Percentiles rank a stretch among this genome's conserved stretches.
Evolutionary conservation across 2,113 vertebrate genomes (phyloP).

Genomic region (Oryctolagus cuniculus): DNA sequence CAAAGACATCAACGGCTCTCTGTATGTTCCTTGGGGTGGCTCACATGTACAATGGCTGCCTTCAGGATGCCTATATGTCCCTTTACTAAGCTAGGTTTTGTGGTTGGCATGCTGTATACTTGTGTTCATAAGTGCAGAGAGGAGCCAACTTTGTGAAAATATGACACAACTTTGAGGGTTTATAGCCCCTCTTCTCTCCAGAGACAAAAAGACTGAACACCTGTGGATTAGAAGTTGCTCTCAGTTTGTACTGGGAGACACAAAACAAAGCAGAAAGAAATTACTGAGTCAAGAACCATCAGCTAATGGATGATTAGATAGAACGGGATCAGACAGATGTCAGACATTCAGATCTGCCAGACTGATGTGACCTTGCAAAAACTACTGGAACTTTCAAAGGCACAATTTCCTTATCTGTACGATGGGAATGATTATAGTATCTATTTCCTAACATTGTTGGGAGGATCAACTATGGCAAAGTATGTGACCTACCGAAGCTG

Average conservation of each 20-base stretch:
- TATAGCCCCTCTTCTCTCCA: neutral
- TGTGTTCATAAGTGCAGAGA: no score
- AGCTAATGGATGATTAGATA: neutral
- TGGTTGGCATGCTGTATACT: neutral
- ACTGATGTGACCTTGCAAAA: neutral
- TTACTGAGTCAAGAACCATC: neutral
- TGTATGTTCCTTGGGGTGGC: neutral
- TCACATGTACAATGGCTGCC: accelerated
- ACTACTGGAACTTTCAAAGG: neutral
- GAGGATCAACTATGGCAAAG: accelerated
- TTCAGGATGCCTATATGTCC: neutral
- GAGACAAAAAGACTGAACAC: neutral
- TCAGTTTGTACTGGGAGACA: neutral
- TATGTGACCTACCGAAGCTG: accelerated
- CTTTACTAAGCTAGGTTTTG: neutral
- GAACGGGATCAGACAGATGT: neutral
- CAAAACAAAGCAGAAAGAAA: neutral
- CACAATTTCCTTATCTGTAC: neutral
- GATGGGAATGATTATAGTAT: neutral
- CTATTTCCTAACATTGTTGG: neutral
- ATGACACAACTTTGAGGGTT: neutral
- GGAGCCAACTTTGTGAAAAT: neutral
- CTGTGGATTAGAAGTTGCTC: neutral
- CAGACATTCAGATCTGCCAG: neutral
- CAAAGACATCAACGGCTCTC: neutral